phyloP scores from a whole-genome alignment of 2,113 vertebrate species.

The Pseudonaja textilis region DNA sequence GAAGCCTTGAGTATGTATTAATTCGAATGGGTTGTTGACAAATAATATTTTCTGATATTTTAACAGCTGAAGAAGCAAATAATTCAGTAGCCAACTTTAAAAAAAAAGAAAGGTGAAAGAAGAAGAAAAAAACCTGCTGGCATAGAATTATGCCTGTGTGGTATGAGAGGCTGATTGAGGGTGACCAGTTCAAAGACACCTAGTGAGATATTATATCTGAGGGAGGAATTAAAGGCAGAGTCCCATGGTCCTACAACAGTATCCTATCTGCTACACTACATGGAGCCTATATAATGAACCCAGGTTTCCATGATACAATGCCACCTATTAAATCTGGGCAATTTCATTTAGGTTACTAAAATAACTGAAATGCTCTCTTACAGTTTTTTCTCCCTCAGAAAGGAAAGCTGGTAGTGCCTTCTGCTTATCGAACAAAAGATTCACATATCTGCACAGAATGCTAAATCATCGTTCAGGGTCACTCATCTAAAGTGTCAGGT shows the following conservation, averaged over 20 bases:
- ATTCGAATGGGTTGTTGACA: background rate
- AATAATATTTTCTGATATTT: background rate
- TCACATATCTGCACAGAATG: background rate
- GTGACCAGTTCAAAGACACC: background rate
- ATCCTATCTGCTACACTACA: background rate
- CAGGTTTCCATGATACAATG: background rate
- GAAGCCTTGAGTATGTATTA: background rate
- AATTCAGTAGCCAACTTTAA: background rate
- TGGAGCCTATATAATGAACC: background rate
- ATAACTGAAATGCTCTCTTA: background rate
- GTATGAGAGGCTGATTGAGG: background rate
- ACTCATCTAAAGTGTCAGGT: background rate
- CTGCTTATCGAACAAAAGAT: background rate
- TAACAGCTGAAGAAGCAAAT: background rate
- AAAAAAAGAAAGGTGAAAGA: background rate
- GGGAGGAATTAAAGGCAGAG: background rate
- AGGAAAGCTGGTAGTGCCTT: background rate
- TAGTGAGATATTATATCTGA: background rate
- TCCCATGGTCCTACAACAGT: background rate
- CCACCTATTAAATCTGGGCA: background rate
- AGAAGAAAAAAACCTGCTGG: background rate
- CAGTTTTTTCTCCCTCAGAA: background rate
- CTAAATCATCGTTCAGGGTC: background rate
- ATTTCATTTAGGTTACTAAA: background rate
- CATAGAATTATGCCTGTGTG: background rate